Evolutionary conservation across 2,113 vertebrate species (phyloP), one percentile per base, ranked within the genome.

Genomic region (Crotalus viridis): DNA sequence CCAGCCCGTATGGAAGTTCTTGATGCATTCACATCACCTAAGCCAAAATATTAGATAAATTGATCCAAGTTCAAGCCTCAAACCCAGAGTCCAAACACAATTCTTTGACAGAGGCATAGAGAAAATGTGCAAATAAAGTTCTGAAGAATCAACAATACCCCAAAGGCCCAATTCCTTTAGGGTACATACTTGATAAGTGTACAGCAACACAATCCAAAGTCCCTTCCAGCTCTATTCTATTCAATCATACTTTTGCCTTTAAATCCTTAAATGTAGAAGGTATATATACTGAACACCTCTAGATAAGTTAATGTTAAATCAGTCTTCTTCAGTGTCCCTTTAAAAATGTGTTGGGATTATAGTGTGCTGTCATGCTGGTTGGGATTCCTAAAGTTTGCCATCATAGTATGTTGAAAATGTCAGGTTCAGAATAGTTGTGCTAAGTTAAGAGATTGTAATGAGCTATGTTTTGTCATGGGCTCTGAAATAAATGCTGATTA

Each of bases 401-500:
- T 33, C 5, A 33, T 74, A 13, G 64, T 33, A 74, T 74, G n/a
- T 74, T 15, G 17, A 85, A 89, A 28, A 3, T 15, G 24, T 89
- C 88, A 89, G 9, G 26, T 85, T 81, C 91, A 52, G 10, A 39
- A 46, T 74, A 92, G 88, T 26, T 33, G 48, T 88, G 39, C 86
- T 85, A 92, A 90, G 1, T 4, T 55, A 54, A 93, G 24, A 85
- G 51, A 46, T 5, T 91, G 86, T 55, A 0, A 1, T 91, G 89
- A 59, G 57, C 54, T 90, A 55, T 43, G n/a, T 64, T 94, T 93
- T 93, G 54, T 94, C 55, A 85, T 90, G 74, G 55, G 74, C 85
- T 93, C 94, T 2, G 13, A 55, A 91, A 94, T 93, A 61, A 28
- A 51, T 89, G 92, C 69, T 22, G 2, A 15, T 48, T 69, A 89